Evolutionary conservation across 2,113 vertebrate species (phyloP).

Genomic region (Austrofundulus limnaeus): DNA sequence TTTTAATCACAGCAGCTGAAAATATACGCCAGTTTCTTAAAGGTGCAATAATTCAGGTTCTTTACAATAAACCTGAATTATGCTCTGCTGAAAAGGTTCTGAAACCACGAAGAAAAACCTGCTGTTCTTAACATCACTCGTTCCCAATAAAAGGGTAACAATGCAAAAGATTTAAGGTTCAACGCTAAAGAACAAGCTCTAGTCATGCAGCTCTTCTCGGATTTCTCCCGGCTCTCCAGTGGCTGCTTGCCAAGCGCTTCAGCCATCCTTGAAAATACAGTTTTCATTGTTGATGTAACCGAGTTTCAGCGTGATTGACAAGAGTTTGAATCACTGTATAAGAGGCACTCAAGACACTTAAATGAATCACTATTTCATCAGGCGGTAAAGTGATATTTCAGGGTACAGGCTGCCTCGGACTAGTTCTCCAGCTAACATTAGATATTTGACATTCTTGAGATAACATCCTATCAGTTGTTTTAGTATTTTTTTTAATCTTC

Average conservation of each 20-base stretch:
- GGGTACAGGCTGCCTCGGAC: no score
- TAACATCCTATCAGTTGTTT: not conserved
- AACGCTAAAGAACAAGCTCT: not conserved
- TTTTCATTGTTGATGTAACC: not conserved
- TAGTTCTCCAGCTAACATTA: not conserved
- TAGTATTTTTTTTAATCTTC: not conserved
- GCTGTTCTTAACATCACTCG: no score
- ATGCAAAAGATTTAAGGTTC: not conserved
- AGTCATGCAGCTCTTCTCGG: not conserved
- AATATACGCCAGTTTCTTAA: not conserved
- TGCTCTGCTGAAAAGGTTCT: not conserved
- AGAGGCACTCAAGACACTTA: not conserved
- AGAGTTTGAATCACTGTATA: not conserved
- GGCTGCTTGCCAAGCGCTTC: not conserved
- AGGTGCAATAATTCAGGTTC: not conserved
- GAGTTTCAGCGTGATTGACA: not conserved
- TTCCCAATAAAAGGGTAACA: not conserved
- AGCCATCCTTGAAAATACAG: not conserved
- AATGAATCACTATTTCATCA: not conserved
- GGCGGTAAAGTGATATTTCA: not conserved
- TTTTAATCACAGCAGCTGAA: constrained; percentile 12
- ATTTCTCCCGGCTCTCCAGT: not conserved
- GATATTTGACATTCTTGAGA: not conserved
- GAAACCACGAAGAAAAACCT: no score
- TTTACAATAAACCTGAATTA: not conserved